These are phyloP conservation scores for Leuciscus waleckii DNA, from an alignment of 2,797 vertebrate species.

Conservation along the genomic window DNA sequence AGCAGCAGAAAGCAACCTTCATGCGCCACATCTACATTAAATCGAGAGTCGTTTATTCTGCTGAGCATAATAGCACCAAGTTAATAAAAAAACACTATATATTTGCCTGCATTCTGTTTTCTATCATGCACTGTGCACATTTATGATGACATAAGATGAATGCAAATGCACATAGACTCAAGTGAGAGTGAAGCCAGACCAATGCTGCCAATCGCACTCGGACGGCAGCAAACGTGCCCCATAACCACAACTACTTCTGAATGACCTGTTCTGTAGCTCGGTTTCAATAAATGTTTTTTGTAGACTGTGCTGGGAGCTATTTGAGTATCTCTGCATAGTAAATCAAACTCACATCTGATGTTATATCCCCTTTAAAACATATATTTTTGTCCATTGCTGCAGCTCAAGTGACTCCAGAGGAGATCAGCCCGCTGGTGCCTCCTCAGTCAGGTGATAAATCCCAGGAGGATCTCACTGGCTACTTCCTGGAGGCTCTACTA, in stretches of 20 bases:
- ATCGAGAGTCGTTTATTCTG: not conserved
- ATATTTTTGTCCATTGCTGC: conserved; percentile 51
- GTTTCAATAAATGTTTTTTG: not conserved
- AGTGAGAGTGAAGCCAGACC: not conserved
- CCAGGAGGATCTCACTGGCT: conserved; percentile 97
- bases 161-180: not conserved
- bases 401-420: conserved; percentile 97
- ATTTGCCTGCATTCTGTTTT: too few relatives aligned
- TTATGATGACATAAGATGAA: not conserved
- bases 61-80: not conserved
- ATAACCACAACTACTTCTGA: not conserved
- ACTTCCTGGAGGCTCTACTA: conserved; percentile 96
- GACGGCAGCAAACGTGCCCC: not conserved
- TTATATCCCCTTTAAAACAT: not conserved
- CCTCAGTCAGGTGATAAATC: conserved; percentile 98
- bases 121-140: too few relatives aligned
- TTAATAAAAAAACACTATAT: not conserved
- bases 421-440: conserved; percentile 95
- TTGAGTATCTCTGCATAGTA: not conserved
- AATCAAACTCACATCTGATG: not conserved
- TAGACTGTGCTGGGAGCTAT: not conserved
- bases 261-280: too few relatives aligned
- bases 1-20: not conserved
- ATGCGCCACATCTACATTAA: not conserved
- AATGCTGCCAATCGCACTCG: not conserved